phyloP scores from a whole-genome alignment of 2,888 invertebrate species.

The Calameuta idolon region DNA sequence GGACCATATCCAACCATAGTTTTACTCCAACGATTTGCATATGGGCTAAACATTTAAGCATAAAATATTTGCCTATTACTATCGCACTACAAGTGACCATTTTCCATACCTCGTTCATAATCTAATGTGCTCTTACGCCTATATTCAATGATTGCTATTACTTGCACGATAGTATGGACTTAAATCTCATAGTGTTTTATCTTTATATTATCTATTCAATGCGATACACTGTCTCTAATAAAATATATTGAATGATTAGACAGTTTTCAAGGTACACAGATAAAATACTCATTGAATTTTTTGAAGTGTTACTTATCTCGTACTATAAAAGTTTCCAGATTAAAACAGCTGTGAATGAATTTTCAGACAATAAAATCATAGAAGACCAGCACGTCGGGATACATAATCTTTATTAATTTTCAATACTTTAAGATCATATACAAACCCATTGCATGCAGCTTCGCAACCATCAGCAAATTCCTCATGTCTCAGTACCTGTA shows the following conservation, averaged over 20 bases:
- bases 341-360: not conserved
- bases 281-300: not conserved
- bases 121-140: not conserved
- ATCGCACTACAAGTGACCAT: not conserved
- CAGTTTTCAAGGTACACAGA: not conserved
- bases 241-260: not conserved
- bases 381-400: not conserved
- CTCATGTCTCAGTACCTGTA: conserved; percentile 91
- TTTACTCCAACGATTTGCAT: conserved; percentile 98
- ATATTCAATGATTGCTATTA: not conserved
- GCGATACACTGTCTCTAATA: not conserved
- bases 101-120: not conserved
- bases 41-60: conserved; percentile 77
- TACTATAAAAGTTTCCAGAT: not conserved
- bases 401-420: not conserved
- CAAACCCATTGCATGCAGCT: conserved; percentile 96
- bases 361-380: not conserved
- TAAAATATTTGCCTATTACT: not conserved
- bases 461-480: conserved; percentile 98
- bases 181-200: not conserved
- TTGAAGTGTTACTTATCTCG: not conserved
- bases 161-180: not conserved
- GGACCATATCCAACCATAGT: conserved; percentile 99
- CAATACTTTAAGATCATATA: not conserved
- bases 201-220: not conserved